phyloP scores from a whole-genome alignment of 2,888 invertebrate species.

The Nomada flava region DNA sequence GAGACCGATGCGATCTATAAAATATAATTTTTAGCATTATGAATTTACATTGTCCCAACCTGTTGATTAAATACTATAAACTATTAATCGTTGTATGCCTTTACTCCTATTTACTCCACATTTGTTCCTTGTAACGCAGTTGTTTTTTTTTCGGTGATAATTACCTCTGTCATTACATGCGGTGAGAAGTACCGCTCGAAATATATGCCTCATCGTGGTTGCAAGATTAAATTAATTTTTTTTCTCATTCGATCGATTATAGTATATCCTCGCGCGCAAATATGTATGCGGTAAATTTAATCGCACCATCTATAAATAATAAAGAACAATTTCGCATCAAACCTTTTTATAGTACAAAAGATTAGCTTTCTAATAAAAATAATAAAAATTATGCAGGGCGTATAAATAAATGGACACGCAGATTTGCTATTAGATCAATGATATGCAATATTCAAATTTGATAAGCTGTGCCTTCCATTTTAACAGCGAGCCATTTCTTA shows the following conservation, averaged over 20 bases:
- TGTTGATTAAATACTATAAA: slow-evolving; percentile 80
- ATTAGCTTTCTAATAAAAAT: not conserved
- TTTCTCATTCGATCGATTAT: not conserved
- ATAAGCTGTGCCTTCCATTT: not conserved
- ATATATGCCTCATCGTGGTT: not conserved
- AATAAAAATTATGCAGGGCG: not conserved
- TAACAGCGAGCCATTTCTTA: not conserved
- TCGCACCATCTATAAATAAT: not conserved
- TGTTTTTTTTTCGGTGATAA: not conserved
- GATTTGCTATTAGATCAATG: not conserved
- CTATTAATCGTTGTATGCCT: slow-evolving; percentile 62
- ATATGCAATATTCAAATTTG: not conserved
- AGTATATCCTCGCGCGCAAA: too few relatives aligned
- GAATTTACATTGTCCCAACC: slow-evolving; percentile 73
- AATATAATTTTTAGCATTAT: slow-evolving; percentile 75
- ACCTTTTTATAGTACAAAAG: not conserved
- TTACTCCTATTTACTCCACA: not conserved
- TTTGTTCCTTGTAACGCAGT: too few relatives aligned
- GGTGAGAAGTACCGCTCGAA: not conserved
- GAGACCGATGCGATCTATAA: slow-evolving; percentile 71
- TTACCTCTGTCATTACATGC: not conserved
- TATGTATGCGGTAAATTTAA: not conserved
- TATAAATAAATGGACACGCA: not conserved
- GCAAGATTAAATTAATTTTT: not conserved
- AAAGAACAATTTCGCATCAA: not conserved